These are phyloP conservation scores for Zaprionus ornatus DNA, from an alignment of 1,140 invertebrate species.

Conservation along the genomic window DNA sequence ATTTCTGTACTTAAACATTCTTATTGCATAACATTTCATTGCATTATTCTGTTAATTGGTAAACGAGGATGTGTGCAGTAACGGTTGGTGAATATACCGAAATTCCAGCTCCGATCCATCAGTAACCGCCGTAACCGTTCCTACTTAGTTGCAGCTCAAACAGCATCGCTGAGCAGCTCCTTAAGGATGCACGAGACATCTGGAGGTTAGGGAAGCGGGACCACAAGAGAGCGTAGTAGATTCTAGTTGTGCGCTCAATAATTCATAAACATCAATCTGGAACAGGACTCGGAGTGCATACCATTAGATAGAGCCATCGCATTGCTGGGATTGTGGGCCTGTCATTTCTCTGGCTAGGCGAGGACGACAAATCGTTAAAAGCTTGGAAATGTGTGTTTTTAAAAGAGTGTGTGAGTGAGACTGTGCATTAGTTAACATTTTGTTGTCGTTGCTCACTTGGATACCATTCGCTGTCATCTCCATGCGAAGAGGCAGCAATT, in stretches of 20 bases:
- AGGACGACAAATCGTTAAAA: slow-evolving; percentile 41
- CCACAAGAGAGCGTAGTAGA: background rate
- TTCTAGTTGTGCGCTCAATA: slow-evolving; percentile 55
- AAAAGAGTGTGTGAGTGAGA: slow-evolving; percentile 17
- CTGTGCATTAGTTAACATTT: slow-evolving; percentile 74
- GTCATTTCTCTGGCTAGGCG: slow-evolving; percentile 32
- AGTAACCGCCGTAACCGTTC: background rate
- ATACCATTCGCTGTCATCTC: slow-evolving; percentile 63
- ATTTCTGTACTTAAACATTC: too few species aligned
- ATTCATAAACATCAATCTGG: slow-evolving; percentile 76
- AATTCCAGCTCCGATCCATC: background rate
- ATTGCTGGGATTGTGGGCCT: background rate
- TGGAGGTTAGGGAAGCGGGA: background rate
- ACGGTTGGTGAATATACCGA: background rate
- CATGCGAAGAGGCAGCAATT: slow-evolving; percentile 32
- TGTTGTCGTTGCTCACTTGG: slow-evolving; percentile 64
- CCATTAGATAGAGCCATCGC: slow-evolving; percentile 26
- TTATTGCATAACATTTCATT: background rate
- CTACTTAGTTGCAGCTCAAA: slow-evolving; percentile 15
- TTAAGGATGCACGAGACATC: background rate
- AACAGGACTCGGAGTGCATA: slow-evolving; percentile 45
- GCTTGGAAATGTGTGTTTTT: slow-evolving; percentile 15
- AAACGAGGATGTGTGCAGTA: background rate
- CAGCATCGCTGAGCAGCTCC: slow-evolving; percentile 25
- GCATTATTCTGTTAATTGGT: background rate